Base-by-base conservation (phyloP, 1,140 invertebrate species). In the Atta cephalotes region DNA sequence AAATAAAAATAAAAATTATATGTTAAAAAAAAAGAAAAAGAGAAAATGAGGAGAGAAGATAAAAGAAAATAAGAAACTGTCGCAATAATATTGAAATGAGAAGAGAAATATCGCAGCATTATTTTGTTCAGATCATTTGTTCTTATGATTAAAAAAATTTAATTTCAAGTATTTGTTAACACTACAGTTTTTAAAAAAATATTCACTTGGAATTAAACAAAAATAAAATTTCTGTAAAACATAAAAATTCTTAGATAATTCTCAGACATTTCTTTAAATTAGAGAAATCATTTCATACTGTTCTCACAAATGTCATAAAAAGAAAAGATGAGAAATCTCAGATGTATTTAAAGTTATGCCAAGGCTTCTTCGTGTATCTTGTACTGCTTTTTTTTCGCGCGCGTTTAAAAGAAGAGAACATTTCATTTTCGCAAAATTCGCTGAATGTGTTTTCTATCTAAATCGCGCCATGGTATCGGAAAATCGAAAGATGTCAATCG, bases 381-480 rank as follows among this genome's bases (percentile, higher is more conserved):
- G 16, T 25, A 10, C n/a, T 62, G 2, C 25, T 35, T 62, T 77
- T 79, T n/a, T 31, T 16, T 6, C 4, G 3, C 16, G 16, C 12
- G n/a, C 28, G 25, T 72, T 56, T 53, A 51, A 31, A 79, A 79
- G 28, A 65, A 79, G 21, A 65, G 39, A 39, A 31, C 60, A 65
- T 16, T 25, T 51, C 65, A 66, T 79, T 79, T 79, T 79, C 5
- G 16, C 3, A 3, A 51, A 65, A 65, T 79, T 39, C 39, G 60
- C 28, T 65, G 60, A 79, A 79, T 79, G 76, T 51, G 60, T 79
- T 65, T 79, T 65, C 39, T 21, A 79, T 79, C 6, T 21, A 25
- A 16, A 25, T 18, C 18, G 72, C 12, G 25, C 39, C 39, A 18
- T 58, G n/a, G 53, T 76, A 76, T 66, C 25, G 76, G 76, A 66